phyloP scores from a whole-genome alignment of 2,113 vertebrate genomes.

The Hipposideros armiger region DNA sequence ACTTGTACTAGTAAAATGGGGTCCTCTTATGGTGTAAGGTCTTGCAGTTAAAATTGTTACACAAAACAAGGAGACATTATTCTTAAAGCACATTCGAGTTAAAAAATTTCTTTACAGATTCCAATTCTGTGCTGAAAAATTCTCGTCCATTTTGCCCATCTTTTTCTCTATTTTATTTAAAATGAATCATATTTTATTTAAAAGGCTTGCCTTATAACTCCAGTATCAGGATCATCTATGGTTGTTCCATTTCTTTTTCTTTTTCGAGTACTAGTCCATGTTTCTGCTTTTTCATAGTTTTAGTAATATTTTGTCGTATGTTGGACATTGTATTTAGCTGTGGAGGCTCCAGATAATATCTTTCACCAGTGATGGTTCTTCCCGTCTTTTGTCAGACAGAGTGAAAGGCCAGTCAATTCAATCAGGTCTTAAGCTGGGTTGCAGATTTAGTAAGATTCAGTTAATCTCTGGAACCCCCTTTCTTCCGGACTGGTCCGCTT shows the following conservation, averaged over 20 bases:
- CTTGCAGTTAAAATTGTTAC: not conserved
- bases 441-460: not conserved
- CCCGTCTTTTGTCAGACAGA: not conserved
- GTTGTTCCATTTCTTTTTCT: not conserved
- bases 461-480: not conserved
- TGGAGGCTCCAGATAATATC: not conserved
- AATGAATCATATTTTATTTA: not conserved
- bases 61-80: not conserved
- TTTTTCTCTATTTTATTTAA: slow-evolving; percentile 2
- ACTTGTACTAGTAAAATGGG: not conserved
- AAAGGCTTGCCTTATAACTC: not conserved
- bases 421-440: not conserved
- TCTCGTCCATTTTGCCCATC: not conserved
- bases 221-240: not conserved
- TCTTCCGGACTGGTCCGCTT: not conserved
- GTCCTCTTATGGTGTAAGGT: not conserved
- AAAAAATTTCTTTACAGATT: not conserved
- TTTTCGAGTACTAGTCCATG: not conserved
- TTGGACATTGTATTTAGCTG: not conserved
- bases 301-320: not conserved
- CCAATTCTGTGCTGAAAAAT: not conserved
- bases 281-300: not conserved
- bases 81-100: not conserved
- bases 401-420: not conserved
- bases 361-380: not conserved